phyloP scores from a whole-genome alignment of 2,888 invertebrate genomes.

The Pomacea canaliculata region DNA sequence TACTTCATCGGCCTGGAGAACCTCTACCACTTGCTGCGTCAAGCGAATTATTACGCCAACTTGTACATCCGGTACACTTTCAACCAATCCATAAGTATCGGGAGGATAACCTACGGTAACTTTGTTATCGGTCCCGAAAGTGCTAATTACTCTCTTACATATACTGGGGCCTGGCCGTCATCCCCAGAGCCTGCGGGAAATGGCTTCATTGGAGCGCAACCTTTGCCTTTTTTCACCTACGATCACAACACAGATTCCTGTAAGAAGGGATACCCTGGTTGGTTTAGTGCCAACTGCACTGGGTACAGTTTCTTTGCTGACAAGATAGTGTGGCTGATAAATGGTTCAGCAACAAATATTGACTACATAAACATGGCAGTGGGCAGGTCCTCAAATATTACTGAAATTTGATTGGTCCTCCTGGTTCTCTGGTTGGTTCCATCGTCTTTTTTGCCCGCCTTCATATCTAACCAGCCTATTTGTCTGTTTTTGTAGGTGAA shows the following conservation, averaged over 20 bases:
- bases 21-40: background rate
- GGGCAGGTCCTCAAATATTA: too few species aligned
- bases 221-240: background rate
- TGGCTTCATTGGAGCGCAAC: background rate
- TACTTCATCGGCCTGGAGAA: slow-evolving; percentile 4
- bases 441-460: too few species aligned
- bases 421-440: too few species aligned
- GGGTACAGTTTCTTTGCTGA: slow-evolving; percentile 12
- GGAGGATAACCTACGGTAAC: background rate
- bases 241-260: background rate
- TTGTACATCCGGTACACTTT: background rate
- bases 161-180: background rate
- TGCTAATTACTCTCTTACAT: background rate
- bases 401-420: too few species aligned
- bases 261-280: background rate
- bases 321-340: background rate
- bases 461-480: too few species aligned
- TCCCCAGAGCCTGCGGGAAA: background rate
- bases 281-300: slow-evolving; percentile 3
- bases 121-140: background rate
- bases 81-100: background rate
- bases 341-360: background rate
- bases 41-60: background rate
- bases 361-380: too few species aligned
- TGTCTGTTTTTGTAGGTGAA: too few species aligned